Percentiles rank a stretch among this genome's conserved stretches.
phyloP scores from a whole-genome alignment of 2,888 invertebrate genomes.

The Hedychridium roseum region DNA sequence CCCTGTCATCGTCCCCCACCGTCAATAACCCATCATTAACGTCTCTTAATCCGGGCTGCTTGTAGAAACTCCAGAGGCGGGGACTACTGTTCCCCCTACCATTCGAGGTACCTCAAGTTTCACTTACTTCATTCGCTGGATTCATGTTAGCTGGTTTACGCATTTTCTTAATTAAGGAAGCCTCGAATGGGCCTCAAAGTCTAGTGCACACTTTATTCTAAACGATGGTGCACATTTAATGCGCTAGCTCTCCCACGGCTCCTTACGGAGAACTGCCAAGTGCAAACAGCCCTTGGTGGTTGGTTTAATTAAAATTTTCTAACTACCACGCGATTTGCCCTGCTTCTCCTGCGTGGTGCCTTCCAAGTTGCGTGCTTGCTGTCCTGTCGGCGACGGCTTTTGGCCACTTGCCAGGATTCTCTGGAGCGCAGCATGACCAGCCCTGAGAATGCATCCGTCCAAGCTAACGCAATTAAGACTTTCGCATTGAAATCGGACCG shows the following conservation, averaged over 20 bases:
- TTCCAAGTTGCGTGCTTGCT: slow-evolving; percentile 22
- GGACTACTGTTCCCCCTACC: no score
- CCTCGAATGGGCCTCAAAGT: no score
- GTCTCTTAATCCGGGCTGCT: no score
- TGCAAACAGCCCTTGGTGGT: slow-evolving; percentile 44
- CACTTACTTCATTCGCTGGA: no score
- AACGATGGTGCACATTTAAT: no score
- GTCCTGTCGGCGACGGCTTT: slow-evolving; percentile 45
- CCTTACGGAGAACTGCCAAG: slow-evolving; percentile 31
- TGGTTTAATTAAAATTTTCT: slow-evolving; percentile 52
- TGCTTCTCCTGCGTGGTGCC: slow-evolving; percentile 5
- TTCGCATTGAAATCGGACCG: slow-evolving; percentile 36
- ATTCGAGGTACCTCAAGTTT: no score
- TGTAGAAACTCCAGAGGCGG: no score
- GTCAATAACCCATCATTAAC: no score
- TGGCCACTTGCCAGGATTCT: slow-evolving; percentile 46
- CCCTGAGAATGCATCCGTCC: slow-evolving; percentile 41
- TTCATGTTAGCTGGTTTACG: no score
- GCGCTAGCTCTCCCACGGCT: slow-evolving; percentile 1
- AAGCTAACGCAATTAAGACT: slow-evolving; percentile 56
- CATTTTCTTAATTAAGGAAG: no score
- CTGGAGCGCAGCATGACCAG: slow-evolving; percentile 41
- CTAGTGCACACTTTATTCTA: no score
- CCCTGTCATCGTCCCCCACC: no score
- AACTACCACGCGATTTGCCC: slow-evolving; percentile 22